Evolutionary conservation across 2,113 vertebrate genomes (phyloP), one percentile per base, ranked within the genome.

Genomic region (Grammomys surdaster): DNA sequence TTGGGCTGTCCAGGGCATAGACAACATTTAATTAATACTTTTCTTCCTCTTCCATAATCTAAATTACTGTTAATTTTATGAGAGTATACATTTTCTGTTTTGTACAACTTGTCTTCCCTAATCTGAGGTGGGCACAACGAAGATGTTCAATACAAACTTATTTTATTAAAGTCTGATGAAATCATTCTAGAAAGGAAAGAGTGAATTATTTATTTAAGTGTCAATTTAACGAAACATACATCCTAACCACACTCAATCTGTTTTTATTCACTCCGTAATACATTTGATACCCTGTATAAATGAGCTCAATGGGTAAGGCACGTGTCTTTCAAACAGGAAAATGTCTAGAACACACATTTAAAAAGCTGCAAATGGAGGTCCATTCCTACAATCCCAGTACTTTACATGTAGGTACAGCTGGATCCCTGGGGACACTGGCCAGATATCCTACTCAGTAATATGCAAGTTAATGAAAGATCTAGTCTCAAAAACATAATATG

Each of bases 1-100:
- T 28, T 0, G 26, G 9, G 26, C 63, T 31, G 10, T 67, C 63
- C 10, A 31, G 26, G 26, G 26, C 26, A 67, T 10, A 67, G 6
- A 31, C 63, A 28, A 22, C 26, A 67, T 67, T 28, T 67, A 84
- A 48, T 90, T 58, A 58, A 26, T 31, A 60, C 91, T 72, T 28
- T 28, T 93, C 12, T 77, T 7, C 80, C 24, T 40, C 6, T 4
- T 77, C 31, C 36, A 14, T 58, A 1, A 33, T 2, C 7, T 2
- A 12, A 84, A 75, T n/a, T 89, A 67, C 36, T 88, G 12, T 20
- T 69, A 90, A 56, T n/a, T 94, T 95, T n/a, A 58, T 33, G n/a
- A 77, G 1, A 72, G 26, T 14, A 56, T 48, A 63, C 5, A 36
- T 77, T 94, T 95, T 89, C 2, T 36, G 7, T 70, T 91, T 88